phyloP scores from a whole-genome alignment of 1,140 invertebrate genomes.

The Fopius arisanus region DNA sequence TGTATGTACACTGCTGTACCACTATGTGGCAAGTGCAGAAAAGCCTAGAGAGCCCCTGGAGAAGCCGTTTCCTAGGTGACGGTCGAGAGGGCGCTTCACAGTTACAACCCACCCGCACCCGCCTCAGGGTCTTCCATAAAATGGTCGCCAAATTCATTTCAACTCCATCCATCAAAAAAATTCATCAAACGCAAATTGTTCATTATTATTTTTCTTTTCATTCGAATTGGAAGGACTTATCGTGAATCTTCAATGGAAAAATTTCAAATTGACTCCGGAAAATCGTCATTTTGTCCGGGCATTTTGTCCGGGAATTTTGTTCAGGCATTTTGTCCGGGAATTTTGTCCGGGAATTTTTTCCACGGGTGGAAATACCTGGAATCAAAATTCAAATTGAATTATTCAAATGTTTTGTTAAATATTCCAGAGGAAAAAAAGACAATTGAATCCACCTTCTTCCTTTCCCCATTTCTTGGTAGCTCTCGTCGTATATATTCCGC shows the following conservation, averaged over 20 bases:
- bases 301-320: no score
- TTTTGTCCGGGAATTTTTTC: no score
- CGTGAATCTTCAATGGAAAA: no score
- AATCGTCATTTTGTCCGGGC: no score
- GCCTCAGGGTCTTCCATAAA: neutral
- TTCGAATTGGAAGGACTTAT: no score
- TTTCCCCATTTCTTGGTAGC: neutral
- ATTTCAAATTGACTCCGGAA: no score
- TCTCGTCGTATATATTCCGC: neutral
- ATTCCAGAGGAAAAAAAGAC: neutral
- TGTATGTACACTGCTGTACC: conserved; percentile 8
- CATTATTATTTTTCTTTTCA: no score
- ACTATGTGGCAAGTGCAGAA: conserved; percentile 4
- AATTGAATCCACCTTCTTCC: neutral
- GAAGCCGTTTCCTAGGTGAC: conserved; percentile 9
- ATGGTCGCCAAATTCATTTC: neutral
- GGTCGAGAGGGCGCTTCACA: neutral
- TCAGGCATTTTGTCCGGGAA: no score
- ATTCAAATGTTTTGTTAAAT: neutral
- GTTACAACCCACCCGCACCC: neutral
- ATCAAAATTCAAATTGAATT: neutral
- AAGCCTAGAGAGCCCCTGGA: neutral
- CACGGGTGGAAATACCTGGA: neutral
- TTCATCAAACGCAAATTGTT: neutral
- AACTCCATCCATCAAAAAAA: neutral